phyloP scores from a whole-genome alignment of 2,797 vertebrate genomes.

The Anas flavirostris region DNA sequence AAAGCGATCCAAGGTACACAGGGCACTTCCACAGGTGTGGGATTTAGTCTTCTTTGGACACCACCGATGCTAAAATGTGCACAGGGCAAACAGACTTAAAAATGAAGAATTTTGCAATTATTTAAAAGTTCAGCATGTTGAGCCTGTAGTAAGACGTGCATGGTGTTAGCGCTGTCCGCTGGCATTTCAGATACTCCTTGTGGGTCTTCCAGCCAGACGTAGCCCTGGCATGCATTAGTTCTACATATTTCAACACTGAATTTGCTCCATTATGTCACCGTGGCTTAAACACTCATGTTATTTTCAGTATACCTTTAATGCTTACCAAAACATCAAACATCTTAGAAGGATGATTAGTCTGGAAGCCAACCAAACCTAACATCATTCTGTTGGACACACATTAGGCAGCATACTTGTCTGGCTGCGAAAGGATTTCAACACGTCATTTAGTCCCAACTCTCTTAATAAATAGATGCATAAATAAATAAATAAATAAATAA shows the following conservation, averaged over 20 bases:
- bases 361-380: not conserved
- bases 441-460: not conserved
- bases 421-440: not conserved
- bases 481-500: not conserved
- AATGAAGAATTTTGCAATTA: not conserved
- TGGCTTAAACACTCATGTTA: not conserved
- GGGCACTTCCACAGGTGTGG: rapidly evolving
- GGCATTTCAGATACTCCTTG: not conserved
- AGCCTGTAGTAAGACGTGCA: not conserved
- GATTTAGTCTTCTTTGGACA: not conserved
- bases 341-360: not conserved
- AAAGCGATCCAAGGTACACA: not conserved
- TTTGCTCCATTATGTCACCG: not conserved
- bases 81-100: not conserved
- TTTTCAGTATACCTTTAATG: not conserved
- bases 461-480: not conserved
- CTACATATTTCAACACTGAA: not conserved
- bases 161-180: not conserved
- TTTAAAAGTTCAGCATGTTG: not conserved
- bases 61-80: not conserved
- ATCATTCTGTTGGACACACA: not conserved
- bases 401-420: not conserved
- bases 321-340: not conserved
- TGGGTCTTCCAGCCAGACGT: not conserved
- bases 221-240: not conserved